Conservation (phyloP, 2,888 invertebrate genomes). For the Eubasilissa splendida region DNA sequence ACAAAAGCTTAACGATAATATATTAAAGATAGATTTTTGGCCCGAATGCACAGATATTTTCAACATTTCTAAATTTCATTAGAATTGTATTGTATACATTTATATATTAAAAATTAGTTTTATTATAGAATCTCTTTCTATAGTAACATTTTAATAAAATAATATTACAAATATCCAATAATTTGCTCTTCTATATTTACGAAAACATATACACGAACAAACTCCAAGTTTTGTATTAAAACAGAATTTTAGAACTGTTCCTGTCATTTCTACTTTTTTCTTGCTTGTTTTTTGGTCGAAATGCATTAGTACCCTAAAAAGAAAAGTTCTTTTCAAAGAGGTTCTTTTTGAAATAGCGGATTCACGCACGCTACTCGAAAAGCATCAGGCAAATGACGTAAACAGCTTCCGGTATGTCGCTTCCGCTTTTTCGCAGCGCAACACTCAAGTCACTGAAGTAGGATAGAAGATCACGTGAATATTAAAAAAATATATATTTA, state of each 20-base stretch:
- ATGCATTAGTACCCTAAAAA: constrained; percentile 26
- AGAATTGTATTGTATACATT: too few relatives aligned
- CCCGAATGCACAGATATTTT: too few relatives aligned
- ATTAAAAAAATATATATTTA: too few relatives aligned
- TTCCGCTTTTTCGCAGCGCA: constrained; percentile 37
- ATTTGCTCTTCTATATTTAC: too few relatives aligned
- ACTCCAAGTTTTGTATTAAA: neutral
- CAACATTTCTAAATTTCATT: too few relatives aligned
- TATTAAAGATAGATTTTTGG: too few relatives aligned
- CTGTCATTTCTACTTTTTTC: neutral
- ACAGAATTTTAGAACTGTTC: neutral
- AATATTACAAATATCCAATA: too few relatives aligned
- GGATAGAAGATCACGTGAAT: neutral
- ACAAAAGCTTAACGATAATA: too few relatives aligned
- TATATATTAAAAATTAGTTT: too few relatives aligned
- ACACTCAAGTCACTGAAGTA: neutral
- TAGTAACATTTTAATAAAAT: too few relatives aligned
- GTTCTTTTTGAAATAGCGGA: neutral
- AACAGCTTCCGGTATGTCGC: constrained; percentile 54
- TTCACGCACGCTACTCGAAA: constrained; percentile 38
- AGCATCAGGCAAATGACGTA: constrained; percentile 48
- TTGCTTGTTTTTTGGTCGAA: neutral
- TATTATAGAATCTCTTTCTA: too few relatives aligned
- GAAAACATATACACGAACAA: too few relatives aligned
- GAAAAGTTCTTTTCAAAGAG: neutral